A percentile compares a stretch with the other conserved stretches of the same genome.
phyloP scores from a whole-genome alignment of 2,113 vertebrate species.

The Isurus oxyrinchus region DNA sequence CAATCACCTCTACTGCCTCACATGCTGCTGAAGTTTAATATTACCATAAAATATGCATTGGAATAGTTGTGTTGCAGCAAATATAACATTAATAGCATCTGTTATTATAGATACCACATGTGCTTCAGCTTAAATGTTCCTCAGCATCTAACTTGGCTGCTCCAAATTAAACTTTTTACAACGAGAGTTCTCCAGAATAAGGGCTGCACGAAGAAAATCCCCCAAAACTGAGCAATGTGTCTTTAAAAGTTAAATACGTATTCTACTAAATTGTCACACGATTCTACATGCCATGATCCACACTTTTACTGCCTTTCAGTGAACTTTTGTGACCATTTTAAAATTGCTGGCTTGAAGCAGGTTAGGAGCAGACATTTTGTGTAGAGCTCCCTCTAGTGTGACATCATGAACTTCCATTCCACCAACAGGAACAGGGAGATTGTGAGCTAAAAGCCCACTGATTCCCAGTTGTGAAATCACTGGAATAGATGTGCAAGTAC shows the following conservation, averaged over 20 bases:
- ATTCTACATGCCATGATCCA: background rate
- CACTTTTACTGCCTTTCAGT: background rate
- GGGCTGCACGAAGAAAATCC: background rate
- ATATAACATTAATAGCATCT: background rate
- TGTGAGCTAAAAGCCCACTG: background rate
- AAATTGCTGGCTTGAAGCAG: background rate
- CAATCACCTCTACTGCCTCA: background rate
- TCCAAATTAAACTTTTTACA: background rate
- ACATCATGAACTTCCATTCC: background rate
- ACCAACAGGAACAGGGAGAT: background rate
- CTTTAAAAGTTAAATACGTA: background rate
- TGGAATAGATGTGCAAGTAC: background rate
- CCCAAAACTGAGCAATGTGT: background rate
- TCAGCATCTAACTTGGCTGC: background rate
- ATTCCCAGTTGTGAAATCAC: background rate
- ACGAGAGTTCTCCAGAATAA: background rate
- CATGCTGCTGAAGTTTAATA: background rate
- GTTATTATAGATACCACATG: background rate
- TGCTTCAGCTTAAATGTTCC: background rate
- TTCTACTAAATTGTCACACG: background rate
- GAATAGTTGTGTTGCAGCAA: background rate
- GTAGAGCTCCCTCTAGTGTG: slow-evolving; percentile 30
- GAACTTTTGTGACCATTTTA: background rate
- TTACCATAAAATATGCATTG: background rate
- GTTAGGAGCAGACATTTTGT: background rate